Conservation (phyloP, 2,113 vertebrate genomes). For the Macrotis lagotis region DNA sequence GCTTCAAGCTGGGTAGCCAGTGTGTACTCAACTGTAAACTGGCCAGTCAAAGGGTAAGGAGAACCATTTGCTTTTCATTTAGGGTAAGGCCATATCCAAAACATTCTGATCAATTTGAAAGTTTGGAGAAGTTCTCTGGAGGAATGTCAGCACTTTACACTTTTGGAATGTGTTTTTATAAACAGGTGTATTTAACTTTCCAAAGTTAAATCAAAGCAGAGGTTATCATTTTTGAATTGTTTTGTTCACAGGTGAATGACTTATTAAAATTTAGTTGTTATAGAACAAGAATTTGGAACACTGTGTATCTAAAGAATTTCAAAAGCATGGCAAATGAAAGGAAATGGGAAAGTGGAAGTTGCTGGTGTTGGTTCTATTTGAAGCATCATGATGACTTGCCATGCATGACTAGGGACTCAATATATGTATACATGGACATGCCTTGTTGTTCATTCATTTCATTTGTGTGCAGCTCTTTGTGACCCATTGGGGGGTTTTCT, state of each 20-base stretch:
- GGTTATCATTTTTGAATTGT: not conserved
- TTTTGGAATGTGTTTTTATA: not conserved
- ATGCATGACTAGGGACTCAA: not conserved
- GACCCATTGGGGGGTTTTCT: not conserved
- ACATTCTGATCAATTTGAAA: not conserved
- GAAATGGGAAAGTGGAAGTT: not conserved
- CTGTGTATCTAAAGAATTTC: not conserved
- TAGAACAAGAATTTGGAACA: conserved; percentile 7
- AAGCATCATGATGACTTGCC: not conserved
- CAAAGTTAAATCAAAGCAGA: conserved; percentile 7
- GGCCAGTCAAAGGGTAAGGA: conserved; percentile 84
- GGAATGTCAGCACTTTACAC: not conserved
- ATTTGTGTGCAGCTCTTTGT: not conserved
- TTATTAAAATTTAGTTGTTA: not conserved
- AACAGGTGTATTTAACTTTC: not conserved
- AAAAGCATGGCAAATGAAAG: not conserved
- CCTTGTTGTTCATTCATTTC: not conserved
- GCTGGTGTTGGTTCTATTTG: not conserved
- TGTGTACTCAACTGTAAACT: conserved; percentile 90
- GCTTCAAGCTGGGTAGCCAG: conserved; percentile 87
- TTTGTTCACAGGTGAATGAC: conserved; percentile 8
- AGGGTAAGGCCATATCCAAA: not conserved
- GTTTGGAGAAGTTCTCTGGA: conserved; percentile 13
- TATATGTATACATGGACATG: not conserved
- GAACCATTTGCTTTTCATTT: not conserved